Conservation (phyloP, 2,113 vertebrate species). For the Pseudois nayaur region DNA sequence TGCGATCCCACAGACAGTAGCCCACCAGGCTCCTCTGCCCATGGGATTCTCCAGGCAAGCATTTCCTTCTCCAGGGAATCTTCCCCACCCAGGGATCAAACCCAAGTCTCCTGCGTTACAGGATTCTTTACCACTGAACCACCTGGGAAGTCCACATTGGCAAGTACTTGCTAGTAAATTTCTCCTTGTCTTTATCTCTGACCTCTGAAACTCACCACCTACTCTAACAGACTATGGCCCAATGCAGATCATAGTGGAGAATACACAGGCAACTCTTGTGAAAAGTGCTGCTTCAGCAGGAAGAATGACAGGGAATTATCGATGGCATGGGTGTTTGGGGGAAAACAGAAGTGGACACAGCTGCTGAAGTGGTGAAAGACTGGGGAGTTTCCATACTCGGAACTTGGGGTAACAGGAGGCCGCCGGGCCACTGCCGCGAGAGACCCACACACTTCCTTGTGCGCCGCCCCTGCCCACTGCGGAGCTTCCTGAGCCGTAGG, state of each 20-base stretch:
- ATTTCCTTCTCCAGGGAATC: neutral
- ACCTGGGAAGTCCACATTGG: neutral
- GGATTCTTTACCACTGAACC: neutral
- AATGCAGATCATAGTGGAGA: accelerated
- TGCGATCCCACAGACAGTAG: neutral
- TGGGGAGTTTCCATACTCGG: too few species aligned
- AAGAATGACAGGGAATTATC: neutral
- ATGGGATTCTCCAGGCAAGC: neutral
- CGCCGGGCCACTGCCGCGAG: neutral
- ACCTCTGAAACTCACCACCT: neutral
- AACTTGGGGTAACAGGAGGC: neutral
- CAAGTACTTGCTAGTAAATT: neutral
- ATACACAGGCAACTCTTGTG: neutral
- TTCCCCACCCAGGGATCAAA: neutral
- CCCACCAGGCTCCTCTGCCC: neutral
- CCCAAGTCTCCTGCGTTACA: accelerated
- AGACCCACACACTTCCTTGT: accelerated
- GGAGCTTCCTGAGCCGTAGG: neutral
- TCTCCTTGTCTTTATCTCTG: neutral
- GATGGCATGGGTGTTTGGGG: accelerated
- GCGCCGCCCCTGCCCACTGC: neutral
- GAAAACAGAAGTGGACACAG: neutral
- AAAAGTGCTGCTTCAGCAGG: neutral
- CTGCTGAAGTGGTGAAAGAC: too few species aligned
- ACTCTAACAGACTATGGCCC: neutral